Percentiles rank a stretch among this genome's conserved stretches.
Conservation (phyloP, 64 coral and sea anemone genomes). For the Orbicella faveolata region DNA sequence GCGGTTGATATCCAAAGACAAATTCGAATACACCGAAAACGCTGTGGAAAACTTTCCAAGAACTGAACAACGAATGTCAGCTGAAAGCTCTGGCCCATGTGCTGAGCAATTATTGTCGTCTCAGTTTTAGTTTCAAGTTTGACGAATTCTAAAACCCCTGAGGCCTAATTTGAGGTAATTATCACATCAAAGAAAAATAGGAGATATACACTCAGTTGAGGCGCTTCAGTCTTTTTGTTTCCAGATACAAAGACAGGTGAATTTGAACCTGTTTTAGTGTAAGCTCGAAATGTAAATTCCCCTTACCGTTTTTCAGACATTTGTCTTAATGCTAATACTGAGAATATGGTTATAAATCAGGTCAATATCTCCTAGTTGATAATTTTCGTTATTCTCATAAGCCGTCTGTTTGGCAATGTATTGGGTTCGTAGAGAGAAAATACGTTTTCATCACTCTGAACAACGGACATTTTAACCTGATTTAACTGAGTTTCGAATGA, state of each 20-base stretch:
- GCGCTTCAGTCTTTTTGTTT: neutral
- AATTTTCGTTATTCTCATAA: neutral
- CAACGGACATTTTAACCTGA: too few relatives aligned
- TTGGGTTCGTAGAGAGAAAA: neutral
- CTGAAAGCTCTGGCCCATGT: neutral
- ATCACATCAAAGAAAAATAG: neutral
- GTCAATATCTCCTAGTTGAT: neutral
- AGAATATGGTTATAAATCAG: neutral
- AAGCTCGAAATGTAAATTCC: neutral
- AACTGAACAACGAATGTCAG: neutral
- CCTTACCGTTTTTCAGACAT: neutral
- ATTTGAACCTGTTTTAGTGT: neutral
- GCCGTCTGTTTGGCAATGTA: neutral
- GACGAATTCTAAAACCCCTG: neutral
- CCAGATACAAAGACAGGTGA: neutral
- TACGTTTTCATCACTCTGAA: neutral
- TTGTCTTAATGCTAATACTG: neutral
- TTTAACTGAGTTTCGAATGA: too few relatives aligned
- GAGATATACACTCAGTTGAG: neutral
- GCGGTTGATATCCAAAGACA: neutral
- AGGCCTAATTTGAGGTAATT: constrained; percentile 16
- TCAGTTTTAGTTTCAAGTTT: neutral
- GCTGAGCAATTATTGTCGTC: neutral
- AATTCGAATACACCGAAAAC: neutral
- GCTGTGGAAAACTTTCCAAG: neutral